These are phyloP conservation scores for Scaptomyza graminum DNA, from an alignment of 1,140 invertebrate genomes.

Conservation along the genomic window DNA sequence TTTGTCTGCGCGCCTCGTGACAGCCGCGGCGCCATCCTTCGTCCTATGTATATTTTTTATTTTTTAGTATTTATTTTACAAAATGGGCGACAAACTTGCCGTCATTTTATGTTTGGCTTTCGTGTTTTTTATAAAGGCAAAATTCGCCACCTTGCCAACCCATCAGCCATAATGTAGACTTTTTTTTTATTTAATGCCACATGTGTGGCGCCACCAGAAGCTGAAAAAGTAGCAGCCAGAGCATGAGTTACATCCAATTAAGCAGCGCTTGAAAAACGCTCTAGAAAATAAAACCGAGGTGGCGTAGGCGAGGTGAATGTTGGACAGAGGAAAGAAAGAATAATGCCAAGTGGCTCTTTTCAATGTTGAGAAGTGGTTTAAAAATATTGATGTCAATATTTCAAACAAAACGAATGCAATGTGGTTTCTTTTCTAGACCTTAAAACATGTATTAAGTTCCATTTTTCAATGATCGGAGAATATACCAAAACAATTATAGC, in stretches of 20 bases:
- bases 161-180: constrained; percentile 42
- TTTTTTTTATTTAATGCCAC: constrained; percentile 41
- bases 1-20: constrained; percentile 77
- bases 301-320: constrained; percentile 7
- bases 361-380: constrained; percentile 16
- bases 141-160: not conserved
- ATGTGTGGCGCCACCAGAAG: constrained; percentile 49
- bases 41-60: constrained; percentile 52
- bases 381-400: constrained; percentile 6
- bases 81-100: constrained; percentile 80
- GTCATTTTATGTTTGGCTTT: constrained; percentile 45
- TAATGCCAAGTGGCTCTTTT: constrained; percentile 54
- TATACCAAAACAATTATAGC: no score
- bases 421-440: no score
- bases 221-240: constrained; percentile 11
- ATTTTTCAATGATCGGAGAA: no score
- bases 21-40: constrained; percentile 53
- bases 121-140: constrained; percentile 26
- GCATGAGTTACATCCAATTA: constrained; percentile 72
- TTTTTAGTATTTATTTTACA: constrained; percentile 76
- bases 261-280: constrained; percentile 67
- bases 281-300: constrained; percentile 58
- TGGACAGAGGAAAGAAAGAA: not conserved
- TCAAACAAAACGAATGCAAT: not conserved
- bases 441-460: no score